Evolutionary conservation across 2,797 vertebrate species (phyloP).

Genomic region (Cuculus canorus): DNA sequence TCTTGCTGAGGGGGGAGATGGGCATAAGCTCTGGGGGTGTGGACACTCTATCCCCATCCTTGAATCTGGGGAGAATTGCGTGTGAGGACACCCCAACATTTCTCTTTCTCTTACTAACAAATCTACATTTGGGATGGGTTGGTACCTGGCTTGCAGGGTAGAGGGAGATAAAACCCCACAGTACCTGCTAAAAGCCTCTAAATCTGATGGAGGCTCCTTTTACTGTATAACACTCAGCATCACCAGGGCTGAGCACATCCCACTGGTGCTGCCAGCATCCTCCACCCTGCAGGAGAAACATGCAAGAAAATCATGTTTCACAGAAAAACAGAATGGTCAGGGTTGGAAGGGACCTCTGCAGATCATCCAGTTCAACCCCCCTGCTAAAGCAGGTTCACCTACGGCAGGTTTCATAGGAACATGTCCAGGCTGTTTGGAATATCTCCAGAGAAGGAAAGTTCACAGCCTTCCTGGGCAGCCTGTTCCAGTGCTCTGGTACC

Average conservation of each 20-base stretch:
- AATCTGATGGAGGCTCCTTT: background rate
- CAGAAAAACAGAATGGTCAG: no score
- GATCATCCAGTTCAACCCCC: no score
- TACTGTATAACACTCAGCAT: accelerated
- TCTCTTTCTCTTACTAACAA: background rate
- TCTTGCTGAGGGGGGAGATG: background rate
- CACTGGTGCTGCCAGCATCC: background rate
- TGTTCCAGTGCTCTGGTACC: no score
- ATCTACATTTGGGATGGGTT: accelerated
- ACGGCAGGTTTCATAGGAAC: no score
- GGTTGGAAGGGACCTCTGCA: no score
- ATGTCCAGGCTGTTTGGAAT: no score
- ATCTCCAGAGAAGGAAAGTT: no score
- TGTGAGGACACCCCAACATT: accelerated
- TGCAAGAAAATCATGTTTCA: accelerated
- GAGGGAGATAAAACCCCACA: accelerated
- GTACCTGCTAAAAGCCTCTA: background rate
- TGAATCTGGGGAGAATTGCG: accelerated
- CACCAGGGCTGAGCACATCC: accelerated
- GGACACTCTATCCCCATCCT: accelerated
- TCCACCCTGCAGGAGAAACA: accelerated
- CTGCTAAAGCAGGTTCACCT: no score
- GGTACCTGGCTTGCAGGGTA: background rate
- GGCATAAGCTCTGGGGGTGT: background rate
- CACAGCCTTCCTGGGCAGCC: no score